Percentiles rank a stretch among this genome's conserved stretches.
phyloP scores from a whole-genome alignment of 2,888 invertebrate genomes.

The Cheilosia scutellata region DNA sequence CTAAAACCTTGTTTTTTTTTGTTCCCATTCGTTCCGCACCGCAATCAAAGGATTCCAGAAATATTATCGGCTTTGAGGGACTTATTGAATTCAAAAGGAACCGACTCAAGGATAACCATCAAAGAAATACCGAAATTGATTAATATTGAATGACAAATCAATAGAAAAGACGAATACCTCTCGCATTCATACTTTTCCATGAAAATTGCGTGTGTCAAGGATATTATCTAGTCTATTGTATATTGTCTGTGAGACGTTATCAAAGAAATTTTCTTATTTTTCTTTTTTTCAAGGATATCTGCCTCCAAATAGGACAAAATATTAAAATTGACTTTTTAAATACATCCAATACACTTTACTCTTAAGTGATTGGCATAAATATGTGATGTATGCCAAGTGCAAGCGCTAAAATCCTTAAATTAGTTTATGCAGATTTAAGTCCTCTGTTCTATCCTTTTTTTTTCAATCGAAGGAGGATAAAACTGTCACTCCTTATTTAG shows the following conservation, averaged over 20 bases:
- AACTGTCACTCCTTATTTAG: slow-evolving; percentile 60
- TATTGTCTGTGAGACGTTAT: slow-evolving; percentile 36
- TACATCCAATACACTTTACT: slow-evolving; percentile 11
- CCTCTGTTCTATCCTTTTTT: slow-evolving; percentile 21
- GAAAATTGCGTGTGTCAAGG: slow-evolving; percentile 52
- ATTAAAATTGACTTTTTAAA: slow-evolving; percentile 33
- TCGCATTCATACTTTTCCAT: slow-evolving; percentile 29
- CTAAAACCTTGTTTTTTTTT: background rate
- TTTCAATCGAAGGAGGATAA: background rate
- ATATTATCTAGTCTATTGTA: background rate
- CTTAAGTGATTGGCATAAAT: slow-evolving; percentile 52
- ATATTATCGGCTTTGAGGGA: slow-evolving; percentile 11
- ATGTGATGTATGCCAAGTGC: slow-evolving; percentile 20
- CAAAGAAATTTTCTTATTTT: background rate
- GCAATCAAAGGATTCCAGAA: slow-evolving; percentile 7
- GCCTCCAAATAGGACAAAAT: background rate
- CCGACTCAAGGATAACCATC: slow-evolving; percentile 47
- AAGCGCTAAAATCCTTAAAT: slow-evolving; percentile 49
- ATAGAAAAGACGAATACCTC: slow-evolving; percentile 5
- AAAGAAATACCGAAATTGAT: slow-evolving; percentile 52
- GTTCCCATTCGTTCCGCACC: background rate
- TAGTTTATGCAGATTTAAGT: slow-evolving; percentile 54
- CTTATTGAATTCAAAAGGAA: slow-evolving; percentile 35
- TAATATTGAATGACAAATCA: slow-evolving; percentile 64
- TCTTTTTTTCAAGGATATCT: slow-evolving; percentile 52